Conservation (phyloP, 2,113 vertebrate genomes). For the Osmerus mordax region DNA sequence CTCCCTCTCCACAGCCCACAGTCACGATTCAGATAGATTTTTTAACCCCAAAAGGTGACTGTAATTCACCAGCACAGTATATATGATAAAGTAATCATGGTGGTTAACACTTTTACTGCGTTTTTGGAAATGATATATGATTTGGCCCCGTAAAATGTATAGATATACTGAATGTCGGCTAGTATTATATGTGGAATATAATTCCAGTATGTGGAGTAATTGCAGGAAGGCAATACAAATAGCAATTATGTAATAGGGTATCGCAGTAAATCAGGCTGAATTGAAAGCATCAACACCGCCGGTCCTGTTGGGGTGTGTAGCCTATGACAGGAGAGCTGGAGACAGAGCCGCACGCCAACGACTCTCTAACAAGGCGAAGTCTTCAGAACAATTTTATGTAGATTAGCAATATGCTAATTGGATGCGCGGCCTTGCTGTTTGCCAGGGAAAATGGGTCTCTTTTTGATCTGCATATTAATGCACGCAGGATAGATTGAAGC, state of each 20-base stretch:
- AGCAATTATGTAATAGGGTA: no score
- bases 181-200: no score
- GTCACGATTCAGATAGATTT: no score
- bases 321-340: not conserved
- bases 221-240: no score
- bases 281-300: slow-evolving; percentile 57
- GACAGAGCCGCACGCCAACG: slow-evolving; percentile 47
- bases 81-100: no score
- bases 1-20: slow-evolving; percentile 11
- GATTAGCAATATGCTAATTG: slow-evolving; percentile 70
- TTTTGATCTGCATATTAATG: slow-evolving; percentile 73
- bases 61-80: no score
- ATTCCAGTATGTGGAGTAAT: no score
- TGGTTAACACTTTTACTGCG: no score
- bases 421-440: slow-evolving; percentile 67
- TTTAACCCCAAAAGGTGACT: no score
- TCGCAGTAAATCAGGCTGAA: slow-evolving; percentile 54
- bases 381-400: slow-evolving; percentile 67
- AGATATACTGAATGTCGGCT: no score
- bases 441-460: slow-evolving; percentile 56
- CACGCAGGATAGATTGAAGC: slow-evolving; percentile 61
- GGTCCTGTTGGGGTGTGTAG: slow-evolving; percentile 45
- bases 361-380: slow-evolving; percentile 58
- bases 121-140: no score
- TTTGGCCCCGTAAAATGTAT: no score